Evolutionary conservation across 2,113 vertebrate species (phyloP).

Genomic region (Taxidea taxus): DNA sequence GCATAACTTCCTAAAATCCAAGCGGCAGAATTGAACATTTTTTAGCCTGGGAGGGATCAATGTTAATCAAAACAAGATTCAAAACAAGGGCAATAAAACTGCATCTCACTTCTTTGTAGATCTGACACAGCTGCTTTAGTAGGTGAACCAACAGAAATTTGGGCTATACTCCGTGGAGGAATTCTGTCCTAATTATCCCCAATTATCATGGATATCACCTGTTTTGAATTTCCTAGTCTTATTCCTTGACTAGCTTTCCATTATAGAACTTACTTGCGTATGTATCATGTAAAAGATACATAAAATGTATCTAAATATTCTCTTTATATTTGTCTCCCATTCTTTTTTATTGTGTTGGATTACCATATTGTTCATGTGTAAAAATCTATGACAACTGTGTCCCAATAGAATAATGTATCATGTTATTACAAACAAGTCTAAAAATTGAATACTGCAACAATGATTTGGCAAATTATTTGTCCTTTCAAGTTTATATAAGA

Average conservation of each 20-base stretch:
- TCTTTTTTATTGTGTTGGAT: background rate
- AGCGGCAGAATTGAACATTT: background rate
- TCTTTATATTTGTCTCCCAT: background rate
- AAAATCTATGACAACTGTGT: background rate
- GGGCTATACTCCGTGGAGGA: background rate
- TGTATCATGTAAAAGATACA: background rate
- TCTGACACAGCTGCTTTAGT: slow-evolving; percentile 51
- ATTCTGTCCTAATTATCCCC: slow-evolving; percentile 62
- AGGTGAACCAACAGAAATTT: background rate
- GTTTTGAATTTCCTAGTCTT: slow-evolving; percentile 45
- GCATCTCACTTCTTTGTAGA: background rate
- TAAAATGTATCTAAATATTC: slow-evolving; percentile 1
- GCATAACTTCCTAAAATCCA: background rate
- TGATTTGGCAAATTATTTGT: background rate
- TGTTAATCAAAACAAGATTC: slow-evolving; percentile 35
- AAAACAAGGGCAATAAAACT: background rate
- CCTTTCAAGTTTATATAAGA: background rate
- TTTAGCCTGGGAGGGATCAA: background rate
- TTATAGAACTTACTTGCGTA: background rate
- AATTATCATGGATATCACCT: slow-evolving; percentile 59
- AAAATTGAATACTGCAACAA: background rate
- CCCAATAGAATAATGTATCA: background rate
- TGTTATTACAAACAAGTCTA: background rate
- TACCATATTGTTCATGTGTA: background rate
- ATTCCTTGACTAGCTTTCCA: slow-evolving; percentile 50